A percentile compares a stretch with the other conserved stretches of the same genome.
These are phyloP conservation scores for Porites lobata DNA, from an alignment of 92 coral and sea anemone genomes.

Conservation along the genomic window DNA sequence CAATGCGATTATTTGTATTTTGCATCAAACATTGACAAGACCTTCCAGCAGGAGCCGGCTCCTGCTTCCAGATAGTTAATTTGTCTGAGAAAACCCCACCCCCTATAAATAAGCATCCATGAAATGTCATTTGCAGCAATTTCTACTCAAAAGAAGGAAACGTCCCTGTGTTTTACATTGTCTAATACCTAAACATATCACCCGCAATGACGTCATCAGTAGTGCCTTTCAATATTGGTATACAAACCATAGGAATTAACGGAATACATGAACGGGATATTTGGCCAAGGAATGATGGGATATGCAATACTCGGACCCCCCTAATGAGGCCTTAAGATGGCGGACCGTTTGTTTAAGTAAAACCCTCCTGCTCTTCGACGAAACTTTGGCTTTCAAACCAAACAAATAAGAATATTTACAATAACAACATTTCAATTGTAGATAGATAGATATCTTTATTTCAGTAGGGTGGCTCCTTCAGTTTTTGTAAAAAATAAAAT, in stretches of 20 bases:
- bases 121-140: slow-evolving; percentile 3
- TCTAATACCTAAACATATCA: slow-evolving; percentile 8
- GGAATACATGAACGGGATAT: not conserved
- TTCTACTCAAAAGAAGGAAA: slow-evolving; percentile 9
- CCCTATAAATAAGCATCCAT: not conserved
- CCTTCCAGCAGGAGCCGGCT: not conserved
- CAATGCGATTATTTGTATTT: not conserved
- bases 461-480: too few species aligned
- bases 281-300: too few species aligned
- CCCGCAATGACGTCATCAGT: slow-evolving; percentile 6
- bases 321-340: too few species aligned
- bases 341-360: too few species aligned
- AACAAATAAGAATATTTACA: too few species aligned
- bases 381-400: too few species aligned
- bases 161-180: not conserved
- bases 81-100: not conserved
- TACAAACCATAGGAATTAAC: slow-evolving; percentile 3
- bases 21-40: not conserved
- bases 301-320: too few species aligned
- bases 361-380: too few species aligned
- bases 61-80: not conserved
- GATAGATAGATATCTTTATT: too few species aligned
- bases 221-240: not conserved
- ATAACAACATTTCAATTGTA: too few species aligned
- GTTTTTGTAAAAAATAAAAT: too few species aligned